These are phyloP conservation scores for Leptinotarsa peninsularis DNA, from an alignment of 2,888 invertebrate genomes.

Conservation along the genomic window DNA sequence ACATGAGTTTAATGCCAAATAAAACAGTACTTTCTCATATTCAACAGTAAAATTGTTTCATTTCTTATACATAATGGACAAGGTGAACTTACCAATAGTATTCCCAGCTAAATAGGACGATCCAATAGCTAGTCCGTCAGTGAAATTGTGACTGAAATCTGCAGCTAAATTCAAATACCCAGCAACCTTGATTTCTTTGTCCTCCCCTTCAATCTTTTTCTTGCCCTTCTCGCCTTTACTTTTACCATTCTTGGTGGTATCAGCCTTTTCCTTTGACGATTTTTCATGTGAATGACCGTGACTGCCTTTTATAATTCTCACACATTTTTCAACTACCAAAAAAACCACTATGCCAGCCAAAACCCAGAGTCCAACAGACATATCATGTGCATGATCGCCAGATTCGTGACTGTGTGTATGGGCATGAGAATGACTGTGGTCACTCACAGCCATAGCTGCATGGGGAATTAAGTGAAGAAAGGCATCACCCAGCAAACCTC, in stretches of 20 bases:
- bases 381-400: conserved; percentile 71
- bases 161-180: conserved; percentile 98
- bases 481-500: conserved; percentile 96
- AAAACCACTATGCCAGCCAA: conserved; percentile 93
- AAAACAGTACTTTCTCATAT: no score
- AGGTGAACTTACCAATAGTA: conserved; percentile 72
- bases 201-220: conserved; percentile 1
- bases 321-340: conserved; percentile 92
- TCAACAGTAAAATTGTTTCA: background rate
- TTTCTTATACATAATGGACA: background rate
- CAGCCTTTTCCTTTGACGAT: background rate
- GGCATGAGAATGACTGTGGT: conserved; percentile 51
- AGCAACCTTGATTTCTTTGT: conserved; percentile 76
- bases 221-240: background rate
- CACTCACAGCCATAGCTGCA: conserved; percentile 77
- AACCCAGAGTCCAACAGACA: conserved; percentile 94
- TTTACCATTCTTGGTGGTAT: background rate
- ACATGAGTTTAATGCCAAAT: no score
- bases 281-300: conserved; percentile 79
- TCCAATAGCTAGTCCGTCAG: conserved; percentile 98
- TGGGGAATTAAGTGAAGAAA: conserved; percentile 99
- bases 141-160: conserved; percentile 99
- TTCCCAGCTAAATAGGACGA: conserved; percentile 95
- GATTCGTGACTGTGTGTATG: conserved; percentile 70
- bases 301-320: conserved; percentile 85